phyloP scores from a whole-genome alignment of 2,113 vertebrate species.

The Phaethornis superciliosus region DNA sequence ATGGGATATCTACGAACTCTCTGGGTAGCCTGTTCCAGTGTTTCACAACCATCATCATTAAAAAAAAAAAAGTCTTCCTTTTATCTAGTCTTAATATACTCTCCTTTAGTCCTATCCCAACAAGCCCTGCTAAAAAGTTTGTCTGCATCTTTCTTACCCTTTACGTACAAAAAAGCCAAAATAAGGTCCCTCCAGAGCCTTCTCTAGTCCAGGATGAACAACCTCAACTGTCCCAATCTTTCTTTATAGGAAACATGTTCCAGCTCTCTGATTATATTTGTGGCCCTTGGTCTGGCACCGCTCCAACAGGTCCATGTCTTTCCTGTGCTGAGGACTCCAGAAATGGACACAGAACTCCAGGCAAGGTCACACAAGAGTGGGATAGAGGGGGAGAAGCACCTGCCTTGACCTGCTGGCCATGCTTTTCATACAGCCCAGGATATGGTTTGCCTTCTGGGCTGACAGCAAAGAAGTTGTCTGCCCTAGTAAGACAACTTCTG shows the following conservation, averaged over 20 bases:
- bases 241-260: too few relatives aligned
- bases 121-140: neutral
- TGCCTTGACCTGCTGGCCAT: too few relatives aligned
- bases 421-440: too few relatives aligned
- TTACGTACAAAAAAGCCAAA: neutral
- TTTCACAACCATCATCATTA: neutral
- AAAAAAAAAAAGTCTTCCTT: neutral
- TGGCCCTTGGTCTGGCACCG: too few relatives aligned
- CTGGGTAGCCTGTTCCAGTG: neutral
- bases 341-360: too few relatives aligned
- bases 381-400: too few relatives aligned
- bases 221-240: neutral
- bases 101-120: neutral
- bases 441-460: too few relatives aligned
- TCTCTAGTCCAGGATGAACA: neutral
- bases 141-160: neutral
- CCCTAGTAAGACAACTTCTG: neutral
- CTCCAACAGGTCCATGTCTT: too few relatives aligned
- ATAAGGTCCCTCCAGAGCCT: neutral
- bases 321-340: too few relatives aligned
- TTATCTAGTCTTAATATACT: neutral
- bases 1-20: neutral
- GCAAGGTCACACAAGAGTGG: too few relatives aligned
- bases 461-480: too few relatives aligned
- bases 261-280: too few relatives aligned